Base-by-base conservation (phyloP, 2,797 vertebrate genomes). In the Sebastes matsubarae region DNA sequence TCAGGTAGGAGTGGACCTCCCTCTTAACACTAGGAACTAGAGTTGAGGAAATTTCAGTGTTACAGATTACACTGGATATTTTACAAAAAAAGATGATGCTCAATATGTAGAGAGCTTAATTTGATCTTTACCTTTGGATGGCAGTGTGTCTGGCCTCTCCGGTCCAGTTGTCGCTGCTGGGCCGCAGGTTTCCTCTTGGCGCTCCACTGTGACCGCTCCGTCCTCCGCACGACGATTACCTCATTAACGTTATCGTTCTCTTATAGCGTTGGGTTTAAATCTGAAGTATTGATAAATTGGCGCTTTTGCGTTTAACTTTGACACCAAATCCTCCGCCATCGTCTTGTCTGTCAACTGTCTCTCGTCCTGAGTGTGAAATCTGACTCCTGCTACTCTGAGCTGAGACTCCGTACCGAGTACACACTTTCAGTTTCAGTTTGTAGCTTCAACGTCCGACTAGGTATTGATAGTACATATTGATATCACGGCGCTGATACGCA, bases 1-100 rank as follows among this genome's bases (percentile, higher is more conserved):
- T 97, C 94, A 99, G 96, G 94, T 99, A 99, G 11, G 97, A 98
- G 88, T 99, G 98, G 54, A 98, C 98, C 91, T 99, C 98, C 70
- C 98, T 94, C 94, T 97, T 97, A 89, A 99, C 98, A 2, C 98
- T 99, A 67, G 98, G 98, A 72, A 99, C 97, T 25, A 54, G 20
- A 18, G 46, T 20, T 50, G 7, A 50, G 46, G 18, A 50, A 18
- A 8, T 54, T 11, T 54, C 34, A 36, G 46, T 50, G 46, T 50
- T 20, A 50, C 18, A 50, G 46, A 50, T 50, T 50, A 20, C 16
- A 50, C 46, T 50, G 46, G 16, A 50, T 8, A 50, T 50, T 50
- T 50, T 50, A 50, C 18, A 50, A 50, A 3, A 50, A 46, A 46
- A 46, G 42, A 46, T 18, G 42, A 52, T 52, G 50, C 50, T 54